A percentile compares a stretch with the other conserved stretches of the same genome.
Evolutionary conservation across 2,888 invertebrate genomes (phyloP).

Genomic region (Aelia acuminata): DNA sequence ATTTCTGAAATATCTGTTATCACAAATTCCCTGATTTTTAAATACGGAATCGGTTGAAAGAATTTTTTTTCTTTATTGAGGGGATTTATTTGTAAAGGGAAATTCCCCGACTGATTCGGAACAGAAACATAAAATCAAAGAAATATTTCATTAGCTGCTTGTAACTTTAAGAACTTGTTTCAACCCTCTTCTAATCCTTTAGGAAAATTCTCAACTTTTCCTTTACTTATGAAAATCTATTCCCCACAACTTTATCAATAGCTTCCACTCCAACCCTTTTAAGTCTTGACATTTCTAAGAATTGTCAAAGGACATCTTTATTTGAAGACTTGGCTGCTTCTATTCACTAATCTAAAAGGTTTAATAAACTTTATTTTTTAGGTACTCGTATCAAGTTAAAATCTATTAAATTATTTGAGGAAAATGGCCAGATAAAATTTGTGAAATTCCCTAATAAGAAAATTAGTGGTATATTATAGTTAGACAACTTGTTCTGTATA

Average conservation of each 20-base stretch:
- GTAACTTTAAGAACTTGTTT: neutral
- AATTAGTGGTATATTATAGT: too few species aligned
- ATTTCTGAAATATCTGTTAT: neutral
- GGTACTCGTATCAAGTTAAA: too few species aligned
- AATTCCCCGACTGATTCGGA: neutral
- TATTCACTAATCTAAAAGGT: neutral
- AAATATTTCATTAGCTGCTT: neutral
- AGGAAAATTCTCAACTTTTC: neutral
- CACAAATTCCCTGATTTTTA: neutral
- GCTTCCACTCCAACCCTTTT: neutral
- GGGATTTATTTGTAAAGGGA: neutral
- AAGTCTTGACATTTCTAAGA: neutral
- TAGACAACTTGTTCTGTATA: too few species aligned
- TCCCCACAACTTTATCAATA: neutral
- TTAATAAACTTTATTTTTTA: neutral
- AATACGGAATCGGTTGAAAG: too few species aligned
- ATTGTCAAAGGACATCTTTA: neutral
- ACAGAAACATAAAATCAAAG: slow-evolving; percentile 12
- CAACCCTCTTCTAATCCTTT: neutral
- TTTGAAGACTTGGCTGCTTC: neutral
- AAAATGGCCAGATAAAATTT: too few species aligned
- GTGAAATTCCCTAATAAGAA: too few species aligned
- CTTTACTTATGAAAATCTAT: neutral
- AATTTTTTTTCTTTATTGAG: too few species aligned
- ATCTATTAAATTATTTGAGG: neutral